These are phyloP conservation scores for Myotis planiceps DNA, from an alignment of 2,797 vertebrate species.

Conservation along the genomic window DNA sequence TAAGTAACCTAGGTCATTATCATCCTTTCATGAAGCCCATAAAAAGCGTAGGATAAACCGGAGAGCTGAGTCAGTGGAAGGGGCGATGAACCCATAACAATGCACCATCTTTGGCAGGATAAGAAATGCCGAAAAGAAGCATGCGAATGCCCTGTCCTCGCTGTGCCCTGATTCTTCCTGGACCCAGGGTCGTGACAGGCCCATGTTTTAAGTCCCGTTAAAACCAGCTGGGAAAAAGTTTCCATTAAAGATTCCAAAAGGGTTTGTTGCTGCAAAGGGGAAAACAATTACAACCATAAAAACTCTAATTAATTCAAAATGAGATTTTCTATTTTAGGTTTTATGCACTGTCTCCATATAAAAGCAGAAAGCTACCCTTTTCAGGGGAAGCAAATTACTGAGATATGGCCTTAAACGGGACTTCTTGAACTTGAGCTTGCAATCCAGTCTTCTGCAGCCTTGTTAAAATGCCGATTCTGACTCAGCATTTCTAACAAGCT, in stretches of 20 bases:
- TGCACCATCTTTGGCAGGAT: constrained; percentile 21
- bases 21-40: constrained; percentile 81
- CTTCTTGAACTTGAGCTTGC: not conserved
- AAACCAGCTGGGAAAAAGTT: not conserved
- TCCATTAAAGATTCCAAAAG: constrained; percentile 30
- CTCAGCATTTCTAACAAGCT: not conserved
- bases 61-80: constrained; percentile 14
- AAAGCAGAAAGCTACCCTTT: constrained; percentile 2
- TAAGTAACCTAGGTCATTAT: constrained; percentile 83
- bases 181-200: not conserved
- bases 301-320: constrained; percentile 42
- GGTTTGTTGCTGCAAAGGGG: constrained; percentile 26
- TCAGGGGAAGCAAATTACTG: constrained; percentile 3
- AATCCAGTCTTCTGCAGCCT: not conserved
- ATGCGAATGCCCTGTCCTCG: not conserved
- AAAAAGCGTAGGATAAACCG: constrained; percentile 75
- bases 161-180: not conserved
- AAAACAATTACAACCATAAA: constrained; percentile 10
- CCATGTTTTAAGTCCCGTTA: not conserved
- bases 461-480: not conserved
- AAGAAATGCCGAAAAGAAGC: not conserved
- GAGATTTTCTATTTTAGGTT: not conserved
- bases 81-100: not conserved
- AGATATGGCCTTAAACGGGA: not conserved
- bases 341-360: not conserved